Conservation (phyloP, 1,140 invertebrate species). For the Heliconius nattereri region DNA sequence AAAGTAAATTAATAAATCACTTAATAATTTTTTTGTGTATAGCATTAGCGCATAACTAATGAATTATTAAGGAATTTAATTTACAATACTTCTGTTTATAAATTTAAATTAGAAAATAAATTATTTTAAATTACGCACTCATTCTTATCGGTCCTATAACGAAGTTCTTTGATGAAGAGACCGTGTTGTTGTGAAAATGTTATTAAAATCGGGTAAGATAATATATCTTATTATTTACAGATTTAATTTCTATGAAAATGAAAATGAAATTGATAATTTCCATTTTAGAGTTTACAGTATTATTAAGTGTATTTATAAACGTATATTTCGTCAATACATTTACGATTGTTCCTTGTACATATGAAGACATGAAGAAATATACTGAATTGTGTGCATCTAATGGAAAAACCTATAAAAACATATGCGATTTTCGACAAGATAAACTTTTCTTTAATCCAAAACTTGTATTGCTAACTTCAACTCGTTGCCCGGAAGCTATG, state of each 20-base stretch:
- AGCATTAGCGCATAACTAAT: neutral
- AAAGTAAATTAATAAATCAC: neutral
- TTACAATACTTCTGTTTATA: neutral
- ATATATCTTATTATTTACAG: neutral
- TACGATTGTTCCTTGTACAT: neutral
- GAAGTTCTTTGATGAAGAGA: neutral
- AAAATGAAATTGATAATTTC: neutral
- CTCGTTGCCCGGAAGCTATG: neutral
- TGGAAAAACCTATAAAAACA: slow-evolving; percentile 13
- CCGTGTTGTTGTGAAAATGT: neutral
- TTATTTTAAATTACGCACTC: neutral
- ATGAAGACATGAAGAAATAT: neutral
- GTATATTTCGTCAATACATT: neutral
- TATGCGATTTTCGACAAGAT: slow-evolving; percentile 11
- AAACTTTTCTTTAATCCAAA: neutral
- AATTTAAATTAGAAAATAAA: neutral
- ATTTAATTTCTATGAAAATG: neutral
- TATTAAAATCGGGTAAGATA: neutral
- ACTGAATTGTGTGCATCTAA: neutral
- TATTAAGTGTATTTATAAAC: neutral
- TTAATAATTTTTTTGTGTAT: neutral
- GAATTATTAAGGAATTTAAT: neutral
- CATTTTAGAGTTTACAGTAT: neutral
- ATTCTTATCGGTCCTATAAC: neutral
- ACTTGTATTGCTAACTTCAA: neutral